Conservation (phyloP, 2,797 vertebrate genomes). For the Sciurus vulgaris region DNA sequence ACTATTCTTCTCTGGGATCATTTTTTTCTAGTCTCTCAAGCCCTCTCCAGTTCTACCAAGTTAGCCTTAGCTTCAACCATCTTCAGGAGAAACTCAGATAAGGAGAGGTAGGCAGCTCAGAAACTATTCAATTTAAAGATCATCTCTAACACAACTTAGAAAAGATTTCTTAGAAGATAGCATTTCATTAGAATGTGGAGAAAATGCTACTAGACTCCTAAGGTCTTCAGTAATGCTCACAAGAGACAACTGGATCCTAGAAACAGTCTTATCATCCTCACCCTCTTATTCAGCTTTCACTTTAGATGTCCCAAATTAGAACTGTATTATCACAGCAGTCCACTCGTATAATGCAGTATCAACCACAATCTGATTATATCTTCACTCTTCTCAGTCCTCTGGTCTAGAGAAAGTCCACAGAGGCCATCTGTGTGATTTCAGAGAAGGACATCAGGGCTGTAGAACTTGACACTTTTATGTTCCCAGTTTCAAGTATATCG, state of each 20-base stretch:
- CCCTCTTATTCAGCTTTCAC: background rate
- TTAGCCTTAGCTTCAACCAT: rapidly evolving
- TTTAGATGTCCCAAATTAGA: background rate
- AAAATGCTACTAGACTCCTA: background rate
- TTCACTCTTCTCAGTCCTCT: background rate
- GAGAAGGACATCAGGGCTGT: background rate
- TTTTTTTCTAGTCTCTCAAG: background rate
- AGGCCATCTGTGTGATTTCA: background rate
- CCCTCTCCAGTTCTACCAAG: background rate
- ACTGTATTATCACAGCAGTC: background rate
- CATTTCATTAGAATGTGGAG: background rate
- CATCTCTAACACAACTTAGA: background rate
- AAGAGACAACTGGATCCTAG: background rate
- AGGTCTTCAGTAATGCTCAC: background rate
- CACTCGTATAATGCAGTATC: background rate
- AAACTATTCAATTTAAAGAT: background rate
- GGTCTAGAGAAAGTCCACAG: background rate
- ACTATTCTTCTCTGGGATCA: background rate
- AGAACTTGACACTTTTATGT: background rate
- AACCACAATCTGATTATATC: background rate
- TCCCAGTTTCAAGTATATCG: background rate
- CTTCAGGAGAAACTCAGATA: background rate
- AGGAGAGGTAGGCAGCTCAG: background rate
- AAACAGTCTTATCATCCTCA: background rate
- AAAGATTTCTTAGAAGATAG: background rate